phyloP scores from a whole-genome alignment of 2,113 vertebrate genomes.

The Syngnathoides biaculeatus region DNA sequence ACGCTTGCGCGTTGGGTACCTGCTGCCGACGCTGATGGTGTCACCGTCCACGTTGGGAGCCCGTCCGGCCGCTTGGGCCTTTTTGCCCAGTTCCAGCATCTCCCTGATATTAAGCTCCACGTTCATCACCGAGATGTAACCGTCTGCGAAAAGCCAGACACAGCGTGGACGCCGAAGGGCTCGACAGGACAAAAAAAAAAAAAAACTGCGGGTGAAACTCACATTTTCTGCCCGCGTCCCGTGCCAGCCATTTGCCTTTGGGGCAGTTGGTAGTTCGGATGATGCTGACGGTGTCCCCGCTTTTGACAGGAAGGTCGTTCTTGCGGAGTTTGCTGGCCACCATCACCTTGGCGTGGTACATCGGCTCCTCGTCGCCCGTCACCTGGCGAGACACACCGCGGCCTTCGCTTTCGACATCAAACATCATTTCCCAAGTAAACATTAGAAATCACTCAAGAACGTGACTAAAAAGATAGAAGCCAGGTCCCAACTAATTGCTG shows the following conservation, averaged over 20 bases:
- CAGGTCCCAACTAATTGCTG: no score
- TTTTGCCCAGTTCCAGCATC: slow-evolving; percentile 66
- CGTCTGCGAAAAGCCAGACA: slow-evolving; percentile 56
- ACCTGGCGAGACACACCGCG: slow-evolving; percentile 58
- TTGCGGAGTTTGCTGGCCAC: slow-evolving; percentile 62
- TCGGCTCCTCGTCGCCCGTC: slow-evolving; percentile 60
- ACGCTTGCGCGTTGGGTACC: slow-evolving; percentile 37
- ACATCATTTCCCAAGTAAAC: not conserved
- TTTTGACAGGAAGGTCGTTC: slow-evolving; percentile 57
- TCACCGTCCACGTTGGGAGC: slow-evolving; percentile 60
- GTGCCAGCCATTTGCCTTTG: slow-evolving; percentile 68
- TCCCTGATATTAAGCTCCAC: slow-evolving; percentile 70
- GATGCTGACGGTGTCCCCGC: slow-evolving; percentile 62
- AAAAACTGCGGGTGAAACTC: slow-evolving; percentile 56
- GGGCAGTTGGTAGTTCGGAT: slow-evolving; percentile 66
- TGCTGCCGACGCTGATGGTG: slow-evolving; percentile 68
- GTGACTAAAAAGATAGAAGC: not conserved
- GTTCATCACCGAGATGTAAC: slow-evolving; percentile 64
- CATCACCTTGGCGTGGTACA: slow-evolving; percentile 58
- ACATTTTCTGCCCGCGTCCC: slow-evolving; percentile 69
- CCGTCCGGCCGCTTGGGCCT: slow-evolving; percentile 30
- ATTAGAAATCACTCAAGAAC: not conserved
- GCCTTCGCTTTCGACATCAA: not conserved
- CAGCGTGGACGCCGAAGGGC: not conserved
- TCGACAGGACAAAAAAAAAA: not conserved